These are phyloP conservation scores for Antheraea assamensis DNA, from an alignment of 2,888 invertebrate species.

Conservation along the genomic window DNA sequence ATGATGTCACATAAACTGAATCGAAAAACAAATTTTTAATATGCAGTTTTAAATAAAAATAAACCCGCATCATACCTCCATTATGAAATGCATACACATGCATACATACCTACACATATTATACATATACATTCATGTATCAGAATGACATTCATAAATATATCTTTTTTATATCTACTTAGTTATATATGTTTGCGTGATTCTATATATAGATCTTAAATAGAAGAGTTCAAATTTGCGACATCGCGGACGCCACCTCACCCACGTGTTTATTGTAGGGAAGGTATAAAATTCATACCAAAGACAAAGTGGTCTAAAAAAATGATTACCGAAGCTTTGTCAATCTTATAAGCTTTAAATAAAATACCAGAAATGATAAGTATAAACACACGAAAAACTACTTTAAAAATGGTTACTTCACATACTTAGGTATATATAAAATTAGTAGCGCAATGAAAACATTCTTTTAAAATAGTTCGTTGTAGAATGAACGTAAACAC, in stretches of 20 bases:
- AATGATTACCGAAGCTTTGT: background rate
- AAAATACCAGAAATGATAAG: background rate
- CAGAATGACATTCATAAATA: too few relatives aligned
- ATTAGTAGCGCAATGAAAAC: background rate
- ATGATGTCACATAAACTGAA: background rate
- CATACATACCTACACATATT: background rate
- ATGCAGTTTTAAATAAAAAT: too few relatives aligned
- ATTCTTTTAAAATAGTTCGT: background rate
- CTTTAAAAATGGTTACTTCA: background rate
- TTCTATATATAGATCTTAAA: background rate
- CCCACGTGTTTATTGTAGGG: background rate
- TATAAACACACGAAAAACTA: background rate
- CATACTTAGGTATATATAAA: background rate
- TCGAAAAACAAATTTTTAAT: background rate
- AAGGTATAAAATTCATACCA: background rate
- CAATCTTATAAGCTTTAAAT: background rate
- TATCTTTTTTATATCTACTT: too few relatives aligned
- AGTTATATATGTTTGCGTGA: background rate
- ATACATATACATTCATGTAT: too few relatives aligned
- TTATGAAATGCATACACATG: background rate
- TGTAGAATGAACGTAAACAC: conserved; percentile 11
- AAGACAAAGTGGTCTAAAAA: background rate
- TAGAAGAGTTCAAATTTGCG: background rate
- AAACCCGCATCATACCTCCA: too few relatives aligned
- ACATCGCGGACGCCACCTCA: background rate